These are phyloP conservation scores for Melanerpes aurifrons DNA, from an alignment of 2,113 vertebrate genomes.

Conservation along the genomic window DNA sequence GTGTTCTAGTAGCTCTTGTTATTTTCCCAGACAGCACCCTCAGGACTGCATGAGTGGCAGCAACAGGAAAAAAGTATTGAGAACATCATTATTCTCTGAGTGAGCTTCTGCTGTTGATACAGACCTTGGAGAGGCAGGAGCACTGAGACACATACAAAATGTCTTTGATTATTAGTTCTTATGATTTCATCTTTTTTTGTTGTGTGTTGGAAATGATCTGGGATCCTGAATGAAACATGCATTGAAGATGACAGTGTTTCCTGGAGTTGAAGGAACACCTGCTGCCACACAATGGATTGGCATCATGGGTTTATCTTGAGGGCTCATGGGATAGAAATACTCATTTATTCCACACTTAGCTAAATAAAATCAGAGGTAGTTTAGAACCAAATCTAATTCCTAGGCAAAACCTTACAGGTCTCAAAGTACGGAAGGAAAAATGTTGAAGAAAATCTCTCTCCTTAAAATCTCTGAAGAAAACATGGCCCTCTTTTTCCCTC, in stretches of 20 bases:
- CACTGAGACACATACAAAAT: slow-evolving; percentile 33
- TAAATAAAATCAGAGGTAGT: neutral
- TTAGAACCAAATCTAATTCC: neutral
- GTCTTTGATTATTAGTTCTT: slow-evolving; percentile 58
- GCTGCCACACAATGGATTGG: neutral
- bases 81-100: slow-evolving; percentile 39
- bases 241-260: neutral
- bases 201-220: neutral
- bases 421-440: neutral
- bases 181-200: neutral
- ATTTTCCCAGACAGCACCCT: slow-evolving; percentile 54
- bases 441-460: neutral
- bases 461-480: neutral
- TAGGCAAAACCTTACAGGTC: neutral
- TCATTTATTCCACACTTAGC: neutral
- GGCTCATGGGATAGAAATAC: neutral
- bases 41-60: slow-evolving; percentile 35
- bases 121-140: slow-evolving; percentile 35
- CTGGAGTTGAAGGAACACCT: neutral
- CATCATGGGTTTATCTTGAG: neutral
- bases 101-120: slow-evolving; percentile 33
- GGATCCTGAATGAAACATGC: neutral
- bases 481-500: rapidly evolving
- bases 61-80: slow-evolving; percentile 11
- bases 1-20: slow-evolving; percentile 31